Conservation (phyloP, 2,797 vertebrate genomes). For the Hipposideros larvatus region DNA sequence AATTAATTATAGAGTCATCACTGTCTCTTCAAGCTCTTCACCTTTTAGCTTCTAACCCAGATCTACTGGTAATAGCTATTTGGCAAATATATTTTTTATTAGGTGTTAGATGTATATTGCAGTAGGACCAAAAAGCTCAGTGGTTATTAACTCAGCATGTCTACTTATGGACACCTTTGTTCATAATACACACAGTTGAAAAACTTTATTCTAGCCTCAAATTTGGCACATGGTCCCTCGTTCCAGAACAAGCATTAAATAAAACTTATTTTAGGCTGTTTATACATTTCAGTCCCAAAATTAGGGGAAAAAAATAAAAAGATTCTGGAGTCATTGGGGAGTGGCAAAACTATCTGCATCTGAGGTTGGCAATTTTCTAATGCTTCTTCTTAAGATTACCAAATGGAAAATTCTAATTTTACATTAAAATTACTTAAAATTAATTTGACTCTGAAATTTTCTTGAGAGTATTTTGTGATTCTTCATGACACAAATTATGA, state of each 20-base stretch:
- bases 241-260: constrained; percentile 19
- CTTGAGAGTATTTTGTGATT: constrained; percentile 48
- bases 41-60: not conserved
- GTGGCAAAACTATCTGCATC: not conserved
- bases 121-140: not conserved
- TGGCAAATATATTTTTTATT: constrained; percentile 12
- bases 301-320: not conserved
- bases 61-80: constrained; percentile 10
- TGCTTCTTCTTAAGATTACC: not conserved
- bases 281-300: not conserved
- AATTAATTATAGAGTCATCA: not conserved
- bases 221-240: not conserved
- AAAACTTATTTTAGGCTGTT: not conserved
- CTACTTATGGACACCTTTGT: not conserved
- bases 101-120: not conserved
- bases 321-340: not conserved
- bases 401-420: constrained; percentile 4
- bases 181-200: not conserved
- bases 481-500: constrained; percentile 10
- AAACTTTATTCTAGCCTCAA: not conserved
- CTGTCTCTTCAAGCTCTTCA: constrained; percentile 38
- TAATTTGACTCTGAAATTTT: constrained; percentile 48
- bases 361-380: not conserved
- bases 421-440: constrained; percentile 56
- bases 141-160: not conserved